Base-by-base conservation (phyloP, 2,113 vertebrate genomes). In the Colius striatus region DNA sequence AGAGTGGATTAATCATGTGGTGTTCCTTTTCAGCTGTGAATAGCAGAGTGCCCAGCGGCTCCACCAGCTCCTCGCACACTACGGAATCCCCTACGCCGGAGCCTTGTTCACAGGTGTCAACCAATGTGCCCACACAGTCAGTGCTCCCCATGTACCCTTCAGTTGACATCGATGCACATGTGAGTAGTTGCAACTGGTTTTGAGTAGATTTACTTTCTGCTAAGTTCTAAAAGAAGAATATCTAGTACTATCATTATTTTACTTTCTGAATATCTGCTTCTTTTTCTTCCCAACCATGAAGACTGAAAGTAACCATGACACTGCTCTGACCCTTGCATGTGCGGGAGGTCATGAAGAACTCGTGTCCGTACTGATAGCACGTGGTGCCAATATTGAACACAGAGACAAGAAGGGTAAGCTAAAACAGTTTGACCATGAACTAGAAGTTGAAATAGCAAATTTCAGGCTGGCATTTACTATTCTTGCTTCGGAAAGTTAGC, bases 261-360 rank as follows among this genome's bases (percentile, higher is more conserved):
- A 15, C 8, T 94, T 92, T 51, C 60, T 89, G 66, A 95, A 55
- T 53, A 3, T 71, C 8, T 84, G 38, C 34, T 76, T 36, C 47
- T 70, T 53, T 82, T 90, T 81, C 45, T 90, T 94, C 58, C 23
- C 36, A 16, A 34, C 87, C 0, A 0, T 43, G 54, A 95, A 99
- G 99, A 99, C 99, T 66, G 99, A 99, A 97, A 99, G 99, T 72
- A 99, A 99, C 95, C 99, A 99, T 18, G 99, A 99, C 97, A 99
- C 99, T 2, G 99, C 99, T 29, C 97, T 99, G 97, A 99, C 99
- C 10, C 98, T 99, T 34, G 99, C 99, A 3, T 99, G 99, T 76
- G 99, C 99, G 0, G 99, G 99, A 83, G 99, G 99, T 74, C 99
- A 99, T 5, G 99, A 99, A 97, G 99, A 99, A 91, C 98, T 99